Evolutionary conservation across 2,888 invertebrate genomes (phyloP), one percentile per base, ranked within the genome.

Genomic region (Caenorhabditis imperialis): DNA sequence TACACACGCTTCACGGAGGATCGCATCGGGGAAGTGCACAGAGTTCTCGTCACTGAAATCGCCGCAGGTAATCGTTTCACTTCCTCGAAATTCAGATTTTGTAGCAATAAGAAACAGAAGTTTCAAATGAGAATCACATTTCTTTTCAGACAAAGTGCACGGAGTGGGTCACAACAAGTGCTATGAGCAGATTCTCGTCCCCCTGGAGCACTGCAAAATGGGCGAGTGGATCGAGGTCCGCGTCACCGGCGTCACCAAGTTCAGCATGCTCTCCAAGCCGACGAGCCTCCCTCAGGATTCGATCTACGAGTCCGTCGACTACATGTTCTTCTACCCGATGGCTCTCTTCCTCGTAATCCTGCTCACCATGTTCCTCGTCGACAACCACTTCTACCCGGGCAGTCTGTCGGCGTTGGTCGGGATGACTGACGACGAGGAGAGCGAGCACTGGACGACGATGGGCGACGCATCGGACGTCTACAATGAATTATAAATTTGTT

Each of bases 101-200:
- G n/a, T n/a, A n/a, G n/a, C n/a, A n/a, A n/a, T n/a, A n/a, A n/a
- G n/a, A n/a, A n/a, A 6, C 6, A 30, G 30, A 30, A 30, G 6
- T 7, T 30, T 30, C 7, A 30, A 30, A 10, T 10, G 10, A 7
- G 30, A 30, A 18, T 18, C 27, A 33, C 27, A 20, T 10, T 37
- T 35, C 33, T 18, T 76, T 73, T n/a, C 70, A 88, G 98, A 98
- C 88, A 93, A 93, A 81, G 91, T 93, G 67, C 93, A 94, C 89
- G 95, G 92, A 88, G 98, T 98, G 8, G 96, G 93, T 0, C 98
- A 99, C 90, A 98, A 97, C 89, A 94, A 96, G 88, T 93, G 90
- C 87, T 98, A 99, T 88, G 96, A 97, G 88, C 98, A 95, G 90
- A 91, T 92, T 23, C 78, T 86, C 10, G 80, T 87, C 2, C 79